Base-by-base conservation (phyloP, 1,140 invertebrate genomes). In the Neelides sp. region DNA sequence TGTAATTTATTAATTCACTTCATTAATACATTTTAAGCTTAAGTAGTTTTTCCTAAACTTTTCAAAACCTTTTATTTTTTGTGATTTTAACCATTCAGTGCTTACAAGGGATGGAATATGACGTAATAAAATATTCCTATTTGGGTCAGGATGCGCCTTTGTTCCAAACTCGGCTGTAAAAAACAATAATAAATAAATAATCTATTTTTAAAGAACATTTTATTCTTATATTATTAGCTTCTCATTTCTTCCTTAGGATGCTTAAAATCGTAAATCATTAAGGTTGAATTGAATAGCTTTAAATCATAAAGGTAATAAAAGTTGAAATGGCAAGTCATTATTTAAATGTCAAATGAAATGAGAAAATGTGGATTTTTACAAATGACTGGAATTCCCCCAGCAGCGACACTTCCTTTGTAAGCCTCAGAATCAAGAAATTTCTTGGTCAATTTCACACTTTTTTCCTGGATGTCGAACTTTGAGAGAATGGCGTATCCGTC, bases 111-210 rank as follows among this genome's bases (percentile, higher is more conserved):
- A 50, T 13, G 54, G 54, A 20, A 64, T 50, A 40, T 62, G 52
- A 51, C 63, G 64, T 1, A 61, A 61, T 43, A 69, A 64, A 15
- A 70, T 57, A 44, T 61, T 64, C 49, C 67, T 68, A 49, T 60
- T 61, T 2, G 67, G 65, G 47, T 69, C 68, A 5, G 66, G 54
- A 51, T 62, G 64, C 0, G 64, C 57, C 36, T 62, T 64, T 1
- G 68, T 69, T 3, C 67, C 68, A 51, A 68, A 70, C 55, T 70
- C 68, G 3, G 65, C n/a, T n/a, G n/a, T n/a, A n/a, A n/a, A n/a
- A n/a, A n/a, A n/a, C n/a, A n/a, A n/a, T n/a, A n/a, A n/a, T n/a
- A n/a, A n/a, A n/a, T n/a, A n/a, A n/a, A n/a, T n/a, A n/a, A n/a
- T n/a, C n/a, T n/a, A n/a, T n/a, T n/a, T n/a, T n/a, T n/a, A n/a